Percentiles rank a stretch among this genome's conserved stretches.
These are phyloP conservation scores for Pseudochromis fuscus DNA, from an alignment of 2,797 vertebrate genomes.

Conservation along the genomic window DNA sequence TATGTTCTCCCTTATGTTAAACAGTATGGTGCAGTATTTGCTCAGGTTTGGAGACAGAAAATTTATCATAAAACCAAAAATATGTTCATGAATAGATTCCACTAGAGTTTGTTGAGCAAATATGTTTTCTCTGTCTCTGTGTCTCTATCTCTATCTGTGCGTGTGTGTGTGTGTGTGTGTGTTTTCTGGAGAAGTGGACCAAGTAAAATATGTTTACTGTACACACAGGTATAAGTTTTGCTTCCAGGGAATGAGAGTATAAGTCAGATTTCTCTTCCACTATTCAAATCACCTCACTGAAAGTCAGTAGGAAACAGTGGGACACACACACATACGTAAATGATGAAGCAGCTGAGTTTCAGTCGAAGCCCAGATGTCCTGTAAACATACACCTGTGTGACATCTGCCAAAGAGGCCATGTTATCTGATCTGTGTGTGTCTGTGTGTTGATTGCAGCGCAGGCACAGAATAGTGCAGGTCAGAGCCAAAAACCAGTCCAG, in stretches of 20 bases:
- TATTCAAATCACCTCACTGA: not conserved
- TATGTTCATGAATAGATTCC: not conserved
- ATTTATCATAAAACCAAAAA: not conserved
- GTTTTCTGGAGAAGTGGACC: not conserved
- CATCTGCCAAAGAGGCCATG: slow-evolving; percentile 52
- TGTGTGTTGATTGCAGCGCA: slow-evolving; percentile 12
- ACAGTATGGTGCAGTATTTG: not conserved
- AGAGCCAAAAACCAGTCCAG: slow-evolving; percentile 7
- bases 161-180: too few relatives aligned
- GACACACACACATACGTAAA: not conserved
- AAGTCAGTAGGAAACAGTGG: slow-evolving; percentile 15
- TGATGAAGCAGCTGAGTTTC: slow-evolving; percentile 22
- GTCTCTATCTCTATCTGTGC: too few relatives aligned
- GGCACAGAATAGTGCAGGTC: not conserved
- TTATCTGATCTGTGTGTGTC: slow-evolving; percentile 53
- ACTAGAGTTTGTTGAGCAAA: not conserved
- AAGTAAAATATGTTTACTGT: not conserved
- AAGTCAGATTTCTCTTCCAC: slow-evolving; percentile 6
- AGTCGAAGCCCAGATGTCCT: slow-evolving; percentile 45
- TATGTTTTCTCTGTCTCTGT: not conserved
- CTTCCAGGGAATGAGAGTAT: slow-evolving; percentile 21
- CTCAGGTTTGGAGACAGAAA: not conserved
- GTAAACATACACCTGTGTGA: slow-evolving; percentile 68
- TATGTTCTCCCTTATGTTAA: not conserved
- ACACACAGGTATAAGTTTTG: not conserved